A percentile compares a stretch with the other conserved stretches of the same genome.
Conservation (phyloP, 1,140 invertebrate species). For the Scaptodrosophila lebanonensis region DNA sequence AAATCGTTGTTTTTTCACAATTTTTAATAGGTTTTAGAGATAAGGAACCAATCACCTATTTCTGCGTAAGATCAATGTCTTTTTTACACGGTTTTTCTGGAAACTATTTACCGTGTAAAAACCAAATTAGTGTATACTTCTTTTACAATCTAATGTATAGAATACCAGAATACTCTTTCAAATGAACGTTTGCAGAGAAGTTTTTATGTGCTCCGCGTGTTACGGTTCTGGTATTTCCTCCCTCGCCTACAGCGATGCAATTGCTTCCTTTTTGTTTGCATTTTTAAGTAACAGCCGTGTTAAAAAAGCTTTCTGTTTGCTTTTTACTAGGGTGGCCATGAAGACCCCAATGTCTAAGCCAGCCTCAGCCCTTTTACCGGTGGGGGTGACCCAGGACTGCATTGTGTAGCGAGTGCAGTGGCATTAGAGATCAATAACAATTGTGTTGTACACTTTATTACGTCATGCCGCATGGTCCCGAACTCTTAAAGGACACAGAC, state of each 20-base stretch:
- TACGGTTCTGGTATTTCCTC: constrained; percentile 2
- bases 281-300: constrained; percentile 37
- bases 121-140: no score
- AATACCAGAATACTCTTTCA: no score
- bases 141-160: no score
- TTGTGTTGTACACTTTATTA: constrained; percentile 70
- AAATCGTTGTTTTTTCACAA: no score
- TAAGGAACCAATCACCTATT: no score
- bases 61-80: no score
- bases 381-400: constrained; percentile 8
- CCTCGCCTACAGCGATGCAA: constrained; percentile 10
- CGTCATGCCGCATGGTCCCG: constrained; percentile 34
- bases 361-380: background rate
- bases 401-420: constrained; percentile 32
- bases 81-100: no score
- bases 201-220: no score
- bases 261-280: constrained; percentile 41
- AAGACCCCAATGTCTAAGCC: background rate
- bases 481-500: constrained; percentile 56
- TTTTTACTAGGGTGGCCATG: constrained; percentile 56
- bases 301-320: constrained; percentile 59
- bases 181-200: no score
- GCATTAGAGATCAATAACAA: constrained; percentile 73
- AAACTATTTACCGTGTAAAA: no score
- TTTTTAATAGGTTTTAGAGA: no score